Evolutionary conservation across 2,888 invertebrate genomes (phyloP).

Genomic region (Meloe dianella): DNA sequence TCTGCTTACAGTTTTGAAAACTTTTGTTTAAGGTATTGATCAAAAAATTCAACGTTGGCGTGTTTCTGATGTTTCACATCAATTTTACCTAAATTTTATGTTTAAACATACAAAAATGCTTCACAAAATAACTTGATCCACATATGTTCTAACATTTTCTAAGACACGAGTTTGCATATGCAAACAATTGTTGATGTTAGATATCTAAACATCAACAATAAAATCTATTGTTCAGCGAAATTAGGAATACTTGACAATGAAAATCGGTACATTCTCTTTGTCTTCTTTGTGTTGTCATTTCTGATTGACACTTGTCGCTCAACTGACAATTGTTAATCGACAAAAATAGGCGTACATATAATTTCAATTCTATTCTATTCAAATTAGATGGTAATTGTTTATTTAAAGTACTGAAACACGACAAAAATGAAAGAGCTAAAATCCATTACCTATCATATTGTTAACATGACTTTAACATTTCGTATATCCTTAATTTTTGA

Average conservation of each 20-base stretch:
- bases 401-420: neutral
- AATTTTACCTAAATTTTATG: too few species aligned
- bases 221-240: neutral
- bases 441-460: neutral
- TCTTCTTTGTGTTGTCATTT: neutral
- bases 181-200: too few species aligned
- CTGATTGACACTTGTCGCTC: neutral
- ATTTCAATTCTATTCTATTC: constrained; percentile 8
- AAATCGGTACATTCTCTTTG: neutral
- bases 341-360: neutral
- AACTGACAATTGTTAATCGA: constrained; percentile 2
- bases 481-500: neutral
- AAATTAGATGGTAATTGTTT: constrained; percentile 5
- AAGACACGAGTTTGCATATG: too few species aligned
- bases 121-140: too few species aligned
- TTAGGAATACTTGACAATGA: neutral
- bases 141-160: too few species aligned
- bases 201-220: too few species aligned
- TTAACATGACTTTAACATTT: constrained; percentile 1
- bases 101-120: too few species aligned
- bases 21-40: too few species aligned
- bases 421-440: neutral
- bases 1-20: too few species aligned
- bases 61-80: too few species aligned
- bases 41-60: too few species aligned